phyloP scores from a whole-genome alignment of 2,113 vertebrate genomes.

The Xiphophorus hellerii region DNA sequence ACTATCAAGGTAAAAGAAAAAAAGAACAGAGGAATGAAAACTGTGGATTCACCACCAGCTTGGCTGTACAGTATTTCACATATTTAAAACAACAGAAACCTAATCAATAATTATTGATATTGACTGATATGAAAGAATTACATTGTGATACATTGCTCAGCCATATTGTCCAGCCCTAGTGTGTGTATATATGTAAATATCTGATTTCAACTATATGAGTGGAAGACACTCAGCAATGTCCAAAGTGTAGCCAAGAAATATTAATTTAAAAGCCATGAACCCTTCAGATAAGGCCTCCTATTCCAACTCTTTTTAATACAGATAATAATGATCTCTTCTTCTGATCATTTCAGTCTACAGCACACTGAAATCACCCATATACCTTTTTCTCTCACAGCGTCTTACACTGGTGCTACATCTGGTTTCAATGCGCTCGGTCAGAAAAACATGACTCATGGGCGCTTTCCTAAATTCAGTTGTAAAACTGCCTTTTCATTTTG shows the following conservation, averaged over 20 bases:
- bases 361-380: constrained; percentile 57
- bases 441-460: constrained; percentile 34
- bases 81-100: too few relatives aligned
- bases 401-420: constrained; percentile 59
- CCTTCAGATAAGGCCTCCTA: not conserved
- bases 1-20: too few relatives aligned
- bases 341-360: constrained; percentile 51
- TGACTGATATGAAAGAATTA: too few relatives aligned
- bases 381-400: constrained; percentile 26
- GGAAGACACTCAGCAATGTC: not conserved
- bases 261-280: not conserved
- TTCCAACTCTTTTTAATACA: not conserved
- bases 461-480: constrained; percentile 39
- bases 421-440: constrained; percentile 58
- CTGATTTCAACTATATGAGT: not conserved
- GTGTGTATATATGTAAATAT: not conserved
- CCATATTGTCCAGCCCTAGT: not conserved
- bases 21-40: too few relatives aligned
- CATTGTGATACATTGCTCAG: too few relatives aligned
- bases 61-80: not conserved
- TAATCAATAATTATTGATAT: too few relatives aligned
- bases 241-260: not conserved
- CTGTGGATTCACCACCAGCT: not conserved
- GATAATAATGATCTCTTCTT: constrained; percentile 40
- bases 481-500: constrained; percentile 38